Base-by-base conservation (phyloP, 2,797 vertebrate genomes). In the Hyperoplus lanceolatus region DNA sequence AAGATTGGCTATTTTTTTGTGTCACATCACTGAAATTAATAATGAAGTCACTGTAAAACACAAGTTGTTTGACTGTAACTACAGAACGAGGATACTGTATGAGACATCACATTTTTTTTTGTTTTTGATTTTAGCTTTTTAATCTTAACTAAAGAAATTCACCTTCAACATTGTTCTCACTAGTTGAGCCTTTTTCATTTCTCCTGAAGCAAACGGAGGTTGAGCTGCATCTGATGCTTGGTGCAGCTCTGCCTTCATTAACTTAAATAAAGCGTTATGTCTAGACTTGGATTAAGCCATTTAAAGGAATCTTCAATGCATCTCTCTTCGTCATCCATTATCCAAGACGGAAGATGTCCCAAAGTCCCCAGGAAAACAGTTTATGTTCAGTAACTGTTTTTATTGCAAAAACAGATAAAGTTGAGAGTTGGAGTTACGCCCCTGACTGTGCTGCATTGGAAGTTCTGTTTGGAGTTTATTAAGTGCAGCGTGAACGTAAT, bases 221-320 rank as follows among this genome's bases (percentile, higher is more conserved):
- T 54, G 16, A 41, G 12, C 6, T 39, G 3, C 8, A 45, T 45
- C 16, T 59, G 39, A 57, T 39, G 39, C 21, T 50, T 60, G 42
- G 12, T 68, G 64, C 61, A 68, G 49, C 29, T 79, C 36, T 58
- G 11, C 21, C 14, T 70, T 72, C 65, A 75, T 64, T 77, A 51
- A 10, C 9, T 72, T 81, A 66, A 71, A 77, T 77, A 57, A 74
- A 61, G 18, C 3, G 67, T 73, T 75, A 56, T 73, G 36, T 81
- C 49, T 69, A 49, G 43, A 58, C 29, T 77, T 68, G 54, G 74
- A 42, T 75, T 36, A 74, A 73, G 14, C 36, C 62, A 69, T 67
- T 79, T 43, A 48, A 62, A 16, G 63, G 70, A 75, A 67, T 77
- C 21, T 73, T 18, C 62, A n/a, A 82, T 55, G 57, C 54, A 51